Conservation (phyloP, 2,113 vertebrate genomes). For the Corythornis madagascariensis region DNA sequence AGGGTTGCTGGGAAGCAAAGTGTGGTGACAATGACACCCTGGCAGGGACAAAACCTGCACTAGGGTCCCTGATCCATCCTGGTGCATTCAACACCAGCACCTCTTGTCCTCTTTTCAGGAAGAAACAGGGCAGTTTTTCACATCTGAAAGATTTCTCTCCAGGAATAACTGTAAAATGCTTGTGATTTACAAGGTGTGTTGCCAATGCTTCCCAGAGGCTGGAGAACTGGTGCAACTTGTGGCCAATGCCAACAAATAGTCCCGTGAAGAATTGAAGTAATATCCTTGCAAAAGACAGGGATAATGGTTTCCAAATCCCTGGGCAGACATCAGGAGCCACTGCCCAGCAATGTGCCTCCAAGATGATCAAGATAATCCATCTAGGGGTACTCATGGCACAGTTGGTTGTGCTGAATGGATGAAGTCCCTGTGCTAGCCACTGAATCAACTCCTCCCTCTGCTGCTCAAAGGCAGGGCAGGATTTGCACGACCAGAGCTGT, state of each 20-base stretch:
- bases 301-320: not conserved
- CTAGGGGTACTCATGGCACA: not conserved
- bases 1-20: not conserved
- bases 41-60: not conserved
- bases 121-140: not conserved
- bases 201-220: not conserved
- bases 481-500: not conserved
- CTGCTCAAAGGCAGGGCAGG: not conserved
- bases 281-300: not conserved
- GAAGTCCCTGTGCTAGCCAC: not conserved
- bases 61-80: not conserved
- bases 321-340: not conserved
- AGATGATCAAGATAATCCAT: not conserved
- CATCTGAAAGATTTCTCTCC: not conserved
- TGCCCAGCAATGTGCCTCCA: not conserved
- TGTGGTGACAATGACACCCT: not conserved
- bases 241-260: not conserved
- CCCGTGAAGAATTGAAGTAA: not conserved
- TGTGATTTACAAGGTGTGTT: not conserved
- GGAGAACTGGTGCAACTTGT: not conserved
- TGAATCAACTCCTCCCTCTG: not conserved
- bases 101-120: not conserved
- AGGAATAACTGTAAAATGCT: not conserved
- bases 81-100: not conserved
- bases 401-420: not conserved